A percentile compares a stretch with the other conserved stretches of the same genome.
Conservation (phyloP, 2,113 vertebrate genomes). For the Cairina moschata region DNA sequence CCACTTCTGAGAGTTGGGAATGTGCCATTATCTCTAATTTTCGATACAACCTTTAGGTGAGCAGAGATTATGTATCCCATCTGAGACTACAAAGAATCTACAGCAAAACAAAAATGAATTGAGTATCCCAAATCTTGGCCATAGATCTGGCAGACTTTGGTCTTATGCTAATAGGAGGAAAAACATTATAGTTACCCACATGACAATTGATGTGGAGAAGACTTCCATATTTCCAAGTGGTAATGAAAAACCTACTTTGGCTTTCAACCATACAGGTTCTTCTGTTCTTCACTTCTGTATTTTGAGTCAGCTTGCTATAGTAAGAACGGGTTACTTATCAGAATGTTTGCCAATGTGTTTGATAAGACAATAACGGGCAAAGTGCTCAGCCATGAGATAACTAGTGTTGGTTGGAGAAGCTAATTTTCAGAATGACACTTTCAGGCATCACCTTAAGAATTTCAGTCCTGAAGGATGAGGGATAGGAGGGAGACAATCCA, state of each 20-base stretch:
- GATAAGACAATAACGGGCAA: neutral
- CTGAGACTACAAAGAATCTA: neutral
- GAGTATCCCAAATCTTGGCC: neutral
- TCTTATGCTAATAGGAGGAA: neutral
- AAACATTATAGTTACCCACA: neutral
- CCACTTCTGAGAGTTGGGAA: neutral
- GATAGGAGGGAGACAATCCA: neutral
- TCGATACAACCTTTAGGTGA: neutral
- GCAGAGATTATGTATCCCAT: neutral
- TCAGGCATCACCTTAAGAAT: neutral
- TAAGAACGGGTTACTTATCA: neutral
- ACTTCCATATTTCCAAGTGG: neutral
- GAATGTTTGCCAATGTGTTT: neutral
- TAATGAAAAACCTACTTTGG: neutral
- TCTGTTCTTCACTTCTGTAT: neutral
- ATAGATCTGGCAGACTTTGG: neutral
- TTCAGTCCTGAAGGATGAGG: neutral
- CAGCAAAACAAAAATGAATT: neutral
- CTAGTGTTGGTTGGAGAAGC: rapidly evolving
- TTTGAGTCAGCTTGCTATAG: neutral
- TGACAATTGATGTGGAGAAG: neutral
- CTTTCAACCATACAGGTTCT: neutral
- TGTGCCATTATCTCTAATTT: neutral
- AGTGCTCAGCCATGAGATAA: neutral
- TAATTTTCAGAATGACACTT: neutral